These are phyloP conservation scores for Orientallactaga sibirica DNA, from an alignment of 2,797 vertebrate genomes.

Conservation along the genomic window DNA sequence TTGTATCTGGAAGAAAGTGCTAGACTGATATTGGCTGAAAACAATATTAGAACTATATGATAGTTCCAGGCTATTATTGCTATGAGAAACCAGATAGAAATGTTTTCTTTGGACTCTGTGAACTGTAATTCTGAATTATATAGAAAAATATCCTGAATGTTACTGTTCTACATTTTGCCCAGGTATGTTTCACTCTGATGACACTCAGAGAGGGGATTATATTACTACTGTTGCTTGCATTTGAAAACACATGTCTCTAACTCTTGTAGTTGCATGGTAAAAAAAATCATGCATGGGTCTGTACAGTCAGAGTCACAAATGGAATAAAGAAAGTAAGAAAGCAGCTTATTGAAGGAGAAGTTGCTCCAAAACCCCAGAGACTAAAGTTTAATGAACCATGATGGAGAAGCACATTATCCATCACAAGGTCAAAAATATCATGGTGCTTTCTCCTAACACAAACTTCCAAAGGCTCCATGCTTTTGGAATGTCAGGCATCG, in stretches of 20 bases:
- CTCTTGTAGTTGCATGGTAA: neutral
- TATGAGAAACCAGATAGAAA: too few species aligned
- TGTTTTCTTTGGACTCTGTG: neutral
- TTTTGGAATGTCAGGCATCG: neutral
- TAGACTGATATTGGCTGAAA: neutral
- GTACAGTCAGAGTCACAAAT: too few species aligned
- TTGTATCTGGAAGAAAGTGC: neutral
- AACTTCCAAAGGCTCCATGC: neutral
- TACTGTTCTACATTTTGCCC: neutral
- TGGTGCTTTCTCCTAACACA: neutral
- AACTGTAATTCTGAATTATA: neutral
- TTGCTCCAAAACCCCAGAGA: fast-evolving
- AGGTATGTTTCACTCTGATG: too few species aligned
- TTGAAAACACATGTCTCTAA: neutral
- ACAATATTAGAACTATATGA: neutral
- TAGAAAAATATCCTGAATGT: too few species aligned
- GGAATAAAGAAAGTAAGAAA: too few species aligned
- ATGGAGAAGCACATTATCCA: neutral
- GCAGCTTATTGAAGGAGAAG: fast-evolving
- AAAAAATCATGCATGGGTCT: fast-evolving
- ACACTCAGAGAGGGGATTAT: fast-evolving
- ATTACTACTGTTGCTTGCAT: neutral
- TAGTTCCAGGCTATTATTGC: neutral
- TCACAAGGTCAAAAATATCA: neutral
- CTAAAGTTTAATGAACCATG: fast-evolving